A percentile compares a stretch with the other conserved stretches of the same genome.
These are phyloP conservation scores for Cyprinodon brontotheroides DNA, from an alignment of 2,113 vertebrate species.

Conservation along the genomic window DNA sequence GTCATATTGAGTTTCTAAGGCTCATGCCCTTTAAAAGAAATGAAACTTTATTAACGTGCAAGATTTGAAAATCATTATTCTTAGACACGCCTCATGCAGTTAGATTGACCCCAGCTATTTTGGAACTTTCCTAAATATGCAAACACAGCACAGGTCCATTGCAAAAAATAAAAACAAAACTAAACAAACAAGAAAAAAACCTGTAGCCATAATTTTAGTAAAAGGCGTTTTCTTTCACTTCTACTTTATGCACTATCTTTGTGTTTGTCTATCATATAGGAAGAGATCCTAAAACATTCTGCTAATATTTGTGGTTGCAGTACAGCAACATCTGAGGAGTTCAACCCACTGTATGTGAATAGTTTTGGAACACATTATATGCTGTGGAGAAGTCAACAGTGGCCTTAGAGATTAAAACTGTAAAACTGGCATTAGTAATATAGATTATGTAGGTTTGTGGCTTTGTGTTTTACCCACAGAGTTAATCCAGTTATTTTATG, in stretches of 20 bases:
- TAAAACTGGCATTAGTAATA: constrained; percentile 11
- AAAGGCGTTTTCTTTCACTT: background rate
- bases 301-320: background rate
- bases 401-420: too few relatives aligned
- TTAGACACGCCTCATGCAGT: too few relatives aligned
- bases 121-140: too few relatives aligned
- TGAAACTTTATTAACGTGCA: too few relatives aligned
- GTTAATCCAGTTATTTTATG: constrained; percentile 25
- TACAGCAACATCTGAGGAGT: background rate
- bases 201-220: too few relatives aligned
- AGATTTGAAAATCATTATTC: too few relatives aligned
- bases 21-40: too few relatives aligned
- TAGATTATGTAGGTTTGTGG: background rate
- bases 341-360: background rate
- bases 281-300: background rate
- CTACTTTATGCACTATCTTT: background rate
- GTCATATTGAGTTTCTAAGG: too few relatives aligned
- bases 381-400: background rate
- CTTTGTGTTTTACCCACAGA: constrained; percentile 19
- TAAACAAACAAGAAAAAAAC: too few relatives aligned
- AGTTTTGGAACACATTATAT: background rate
- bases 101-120: too few relatives aligned
- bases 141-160: too few relatives aligned
- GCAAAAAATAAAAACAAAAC: too few relatives aligned
- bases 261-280: background rate